Conservation (phyloP, 2,797 vertebrate species). For the Microctenopoma steveboyesi region DNA sequence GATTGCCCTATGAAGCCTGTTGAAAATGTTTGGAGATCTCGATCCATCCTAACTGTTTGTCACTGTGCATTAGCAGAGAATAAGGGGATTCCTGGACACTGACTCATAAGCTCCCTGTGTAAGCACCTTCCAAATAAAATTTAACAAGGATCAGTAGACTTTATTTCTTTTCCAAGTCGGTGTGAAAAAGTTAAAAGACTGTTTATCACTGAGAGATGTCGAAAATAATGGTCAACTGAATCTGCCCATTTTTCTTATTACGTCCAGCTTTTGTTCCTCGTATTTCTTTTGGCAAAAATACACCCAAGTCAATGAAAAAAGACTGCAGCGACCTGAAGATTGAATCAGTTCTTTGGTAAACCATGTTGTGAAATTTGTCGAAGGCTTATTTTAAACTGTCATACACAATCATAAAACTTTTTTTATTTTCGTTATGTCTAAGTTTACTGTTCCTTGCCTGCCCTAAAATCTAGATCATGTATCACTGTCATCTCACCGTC, state of each 20-base stretch:
- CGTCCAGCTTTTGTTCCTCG: slow-evolving; percentile 33
- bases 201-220: slow-evolving; percentile 33
- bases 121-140: slow-evolving; percentile 68
- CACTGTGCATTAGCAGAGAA: slow-evolving; percentile 71
- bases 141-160: slow-evolving; percentile 52
- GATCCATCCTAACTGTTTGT: slow-evolving; percentile 69
- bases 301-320: slow-evolving; percentile 2
- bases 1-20: slow-evolving; percentile 64
- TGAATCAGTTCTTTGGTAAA: slow-evolving; percentile 10
- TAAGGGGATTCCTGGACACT: slow-evolving; percentile 69
- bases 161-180: slow-evolving; percentile 50
- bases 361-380: not conserved
- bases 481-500: slow-evolving; percentile 27
- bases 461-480: slow-evolving; percentile 36
- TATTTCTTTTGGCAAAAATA: slow-evolving; percentile 7
- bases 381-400: not conserved
- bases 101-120: slow-evolving; percentile 62
- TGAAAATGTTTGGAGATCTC: slow-evolving; percentile 69
- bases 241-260: slow-evolving; percentile 29
- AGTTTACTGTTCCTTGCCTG: slow-evolving; percentile 11
- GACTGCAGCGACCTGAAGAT: not conserved
- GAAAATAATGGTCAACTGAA: slow-evolving; percentile 17
- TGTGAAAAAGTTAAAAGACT: slow-evolving; percentile 61
- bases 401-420: slow-evolving; percentile 1
- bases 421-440: slow-evolving; percentile 11